A percentile compares a stretch with the other conserved stretches of the same genome.
Evolutionary conservation across 2,113 vertebrate genomes (phyloP).

Genomic region (Hepsetus odoe): DNA sequence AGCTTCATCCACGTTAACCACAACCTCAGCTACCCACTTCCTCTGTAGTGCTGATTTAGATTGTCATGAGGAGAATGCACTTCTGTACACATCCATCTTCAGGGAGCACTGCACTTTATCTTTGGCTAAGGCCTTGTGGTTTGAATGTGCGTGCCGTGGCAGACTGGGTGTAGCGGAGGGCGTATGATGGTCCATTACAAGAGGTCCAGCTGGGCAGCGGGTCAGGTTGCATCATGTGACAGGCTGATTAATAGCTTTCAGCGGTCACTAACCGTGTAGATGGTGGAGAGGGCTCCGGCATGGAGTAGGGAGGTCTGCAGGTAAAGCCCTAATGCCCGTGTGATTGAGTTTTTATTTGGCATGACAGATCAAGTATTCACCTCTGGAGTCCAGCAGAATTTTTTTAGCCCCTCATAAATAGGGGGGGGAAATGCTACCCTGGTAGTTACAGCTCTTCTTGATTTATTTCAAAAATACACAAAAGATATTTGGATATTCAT

Average conservation of each 20-base stretch:
- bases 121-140: neutral
- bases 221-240: constrained; percentile 20
- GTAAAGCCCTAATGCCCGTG: constrained; percentile 35
- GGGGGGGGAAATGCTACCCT: neutral
- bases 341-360: constrained; percentile 39
- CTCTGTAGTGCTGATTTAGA: constrained; percentile 20
- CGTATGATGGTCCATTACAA: constrained; percentile 36
- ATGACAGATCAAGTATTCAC: constrained; percentile 35
- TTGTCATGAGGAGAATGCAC: neutral
- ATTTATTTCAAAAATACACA: too few relatives aligned
- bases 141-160: neutral
- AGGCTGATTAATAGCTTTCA: constrained; percentile 37
- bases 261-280: constrained; percentile 6
- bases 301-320: constrained; percentile 29
- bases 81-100: constrained; percentile 23
- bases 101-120: neutral
- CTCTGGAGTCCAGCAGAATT: constrained; percentile 13
- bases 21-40: constrained; percentile 15
- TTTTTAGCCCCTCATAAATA: constrained; percentile 3
- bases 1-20: neutral
- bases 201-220: constrained; percentile 26
- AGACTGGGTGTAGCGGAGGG: constrained; percentile 26
- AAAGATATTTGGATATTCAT: too few relatives aligned
- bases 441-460: too few relatives aligned
- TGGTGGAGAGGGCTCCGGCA: constrained; percentile 16